Conservation (phyloP, 2,797 vertebrate genomes). For the Tachyglossus aculeatus region DNA sequence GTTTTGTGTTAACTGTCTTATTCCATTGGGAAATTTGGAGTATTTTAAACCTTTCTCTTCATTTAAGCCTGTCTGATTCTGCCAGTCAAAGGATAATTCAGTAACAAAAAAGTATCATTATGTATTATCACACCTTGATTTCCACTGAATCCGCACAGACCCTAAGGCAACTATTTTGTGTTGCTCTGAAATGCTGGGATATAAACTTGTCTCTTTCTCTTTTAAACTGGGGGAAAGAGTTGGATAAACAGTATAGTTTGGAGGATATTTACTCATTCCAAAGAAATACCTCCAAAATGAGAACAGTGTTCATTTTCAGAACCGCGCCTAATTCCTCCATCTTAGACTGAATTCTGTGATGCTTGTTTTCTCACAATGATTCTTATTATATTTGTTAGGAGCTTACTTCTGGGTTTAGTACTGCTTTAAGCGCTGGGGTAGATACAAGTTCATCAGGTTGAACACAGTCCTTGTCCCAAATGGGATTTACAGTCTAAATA, state of each 20-base stretch:
- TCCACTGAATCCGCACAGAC: neutral
- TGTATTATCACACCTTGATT: neutral
- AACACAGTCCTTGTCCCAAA: too few relatives aligned
- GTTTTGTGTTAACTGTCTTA: neutral
- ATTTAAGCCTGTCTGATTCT: neutral
- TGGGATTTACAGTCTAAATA: too few relatives aligned
- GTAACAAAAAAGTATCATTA: neutral
- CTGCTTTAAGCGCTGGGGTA: too few relatives aligned
- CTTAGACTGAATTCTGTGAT: neutral
- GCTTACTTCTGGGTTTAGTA: too few relatives aligned
- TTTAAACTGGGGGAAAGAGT: too few relatives aligned
- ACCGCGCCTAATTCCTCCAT: neutral
- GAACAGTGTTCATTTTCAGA: constrained; percentile 4
- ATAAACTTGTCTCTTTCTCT: neutral
- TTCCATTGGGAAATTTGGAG: neutral
- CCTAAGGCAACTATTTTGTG: neutral
- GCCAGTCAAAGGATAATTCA: neutral
- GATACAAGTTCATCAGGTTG: too few relatives aligned
- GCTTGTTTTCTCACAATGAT: too few relatives aligned
- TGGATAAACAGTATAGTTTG: too few relatives aligned
- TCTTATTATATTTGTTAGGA: too few relatives aligned
- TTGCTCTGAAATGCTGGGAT: neutral
- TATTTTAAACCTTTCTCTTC: constrained; percentile 1
- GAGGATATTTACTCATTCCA: too few relatives aligned
- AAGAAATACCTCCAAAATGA: neutral